These are phyloP conservation scores for Lepeophtheirus nordmannii DNA, from an alignment of 2,888 invertebrate species.

Conservation along the genomic window DNA sequence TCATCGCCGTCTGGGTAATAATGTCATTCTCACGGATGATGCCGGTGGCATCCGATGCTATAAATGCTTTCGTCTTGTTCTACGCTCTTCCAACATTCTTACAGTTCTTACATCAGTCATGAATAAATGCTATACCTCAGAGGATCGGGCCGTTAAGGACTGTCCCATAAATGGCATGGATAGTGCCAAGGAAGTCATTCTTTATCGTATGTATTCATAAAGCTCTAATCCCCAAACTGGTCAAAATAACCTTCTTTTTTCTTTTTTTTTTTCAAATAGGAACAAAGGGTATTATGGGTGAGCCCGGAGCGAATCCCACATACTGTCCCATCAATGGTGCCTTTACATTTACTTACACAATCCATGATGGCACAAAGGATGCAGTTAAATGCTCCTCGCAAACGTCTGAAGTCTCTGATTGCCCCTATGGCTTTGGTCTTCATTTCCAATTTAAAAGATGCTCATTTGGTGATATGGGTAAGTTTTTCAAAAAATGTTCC, in stretches of 20 bases:
- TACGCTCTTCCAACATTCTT: constrained; percentile 45
- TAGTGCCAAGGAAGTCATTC: neutral
- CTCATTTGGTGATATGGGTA: constrained; percentile 42
- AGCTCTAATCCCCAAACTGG: neutral
- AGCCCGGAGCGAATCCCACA: constrained; percentile 35
- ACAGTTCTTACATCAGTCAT: constrained; percentile 45
- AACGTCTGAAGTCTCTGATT: constrained; percentile 44
- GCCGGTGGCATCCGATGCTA: constrained; percentile 44
- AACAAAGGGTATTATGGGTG: constrained; percentile 40
- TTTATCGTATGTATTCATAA: constrained; percentile 28
- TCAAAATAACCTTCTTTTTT: too few species aligned
- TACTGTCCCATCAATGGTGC: constrained; percentile 49
- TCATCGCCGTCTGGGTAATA: constrained; percentile 44
- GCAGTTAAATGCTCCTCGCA: constrained; percentile 41
- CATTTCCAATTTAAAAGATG: constrained; percentile 44
- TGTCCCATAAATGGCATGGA: constrained; percentile 39
- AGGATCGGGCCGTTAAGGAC: constrained; percentile 43
- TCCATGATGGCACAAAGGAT: constrained; percentile 39
- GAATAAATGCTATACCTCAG: constrained; percentile 46
- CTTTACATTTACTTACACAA: constrained; percentile 43
- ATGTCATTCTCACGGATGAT: constrained; percentile 46
- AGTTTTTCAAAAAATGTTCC: constrained; percentile 28
- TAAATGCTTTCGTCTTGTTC: constrained; percentile 45
- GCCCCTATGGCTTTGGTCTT: constrained; percentile 45
- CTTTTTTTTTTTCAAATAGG: constrained; percentile 33